Base-by-base conservation (phyloP, 2,888 invertebrate genomes). In the Imbricaverruca yamaguchii region DNA sequence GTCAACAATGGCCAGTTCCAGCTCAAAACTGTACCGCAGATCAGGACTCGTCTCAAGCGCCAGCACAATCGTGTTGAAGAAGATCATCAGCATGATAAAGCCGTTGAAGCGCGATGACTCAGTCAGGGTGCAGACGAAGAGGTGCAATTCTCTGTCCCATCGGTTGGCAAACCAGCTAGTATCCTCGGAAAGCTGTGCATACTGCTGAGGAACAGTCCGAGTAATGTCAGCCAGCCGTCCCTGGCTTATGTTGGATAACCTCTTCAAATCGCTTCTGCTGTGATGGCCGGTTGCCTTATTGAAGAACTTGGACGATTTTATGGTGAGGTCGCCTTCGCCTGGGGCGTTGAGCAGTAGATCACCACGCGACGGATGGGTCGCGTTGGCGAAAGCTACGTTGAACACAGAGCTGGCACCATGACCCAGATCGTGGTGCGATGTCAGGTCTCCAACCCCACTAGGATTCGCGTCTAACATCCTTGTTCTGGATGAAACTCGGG, bases 61-160 rank as follows among this genome's bases (percentile, higher is more conserved):
- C 18, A 85, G 83, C 13, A 85, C 67, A 10, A 83, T 59, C 0
- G 85, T 84, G 80, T 84, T 85, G 13, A 83, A 59, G 7, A 84
- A 11, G 25, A 85, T 85, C 21, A 84, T 81, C 15, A 82, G 56
- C 83, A 85, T 83, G 57, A 84, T 84, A n/a, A 84, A 81, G 18
- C 79, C 81, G 56, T 83, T 83, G 59, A 85, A 85, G 10, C 80
- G 61, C 18, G 80, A 57, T 15, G 83, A 82, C 12, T 82, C 80
- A 21, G 82, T 83, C 4, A 85, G 81, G 25, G 81, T 82, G n/a
- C 84, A 83, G 11, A 83, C 82, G 65, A 82, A 85, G 8, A 82
- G 81, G 74, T 84, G 83, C 81, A 84, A 74, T 0, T 82, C 81
- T 67, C 83, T 83, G 81, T 83, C 83, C 25, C 74, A 78, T 11